Base-by-base conservation (phyloP, 2,888 invertebrate species). In the Eurytoma californica region DNA sequence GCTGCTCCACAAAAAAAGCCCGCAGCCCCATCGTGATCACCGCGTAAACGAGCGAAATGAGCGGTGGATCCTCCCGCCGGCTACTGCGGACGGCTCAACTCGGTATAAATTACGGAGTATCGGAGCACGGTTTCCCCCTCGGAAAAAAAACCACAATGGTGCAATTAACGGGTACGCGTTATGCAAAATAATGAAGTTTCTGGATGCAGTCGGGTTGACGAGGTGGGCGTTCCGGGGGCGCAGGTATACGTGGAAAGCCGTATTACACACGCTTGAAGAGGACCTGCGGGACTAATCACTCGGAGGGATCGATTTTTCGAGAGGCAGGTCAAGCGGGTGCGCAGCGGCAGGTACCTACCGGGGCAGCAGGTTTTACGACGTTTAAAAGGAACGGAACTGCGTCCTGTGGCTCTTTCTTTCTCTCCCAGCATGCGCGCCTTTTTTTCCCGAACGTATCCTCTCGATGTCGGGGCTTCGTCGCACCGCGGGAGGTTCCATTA, bases 241-340 rank as follows among this genome's bases (percentile, higher is more conserved):
- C 18, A 58, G 18, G 57, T 20, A 20, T 58, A 20, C 57, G 57
- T 20, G 18, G 57, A 20, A 58, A 28, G 28, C 18, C 58, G 60
- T 3, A 9, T 61, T 28, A 61, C 61, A 28, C 30, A 4, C 18
- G 24, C 18, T 18, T 55, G 20, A 4, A 51, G 7, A 51, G 49
- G 72, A 77, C 73, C 68, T 68, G 55, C 72, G 69, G 63, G 75
- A 75, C 79, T 79, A 79, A 79, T 79, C 79, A 72, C 55, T 65
- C 60, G 61, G 70, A 55, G 66, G 60, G 79, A 79, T 79, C 79
- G 66, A 70, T 70, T 68, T 66, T 74, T 47, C 39, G 39, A 39
- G 57, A 73, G 20, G 61, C 55, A 69, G 75, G 55, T 68, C 58
- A 51, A 51, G 58, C 72, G 63, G 55, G 72, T 72, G 63, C 70